These are phyloP conservation scores for Corvus hawaiiensis DNA, from an alignment of 2,113 vertebrate genomes.

Conservation along the genomic window DNA sequence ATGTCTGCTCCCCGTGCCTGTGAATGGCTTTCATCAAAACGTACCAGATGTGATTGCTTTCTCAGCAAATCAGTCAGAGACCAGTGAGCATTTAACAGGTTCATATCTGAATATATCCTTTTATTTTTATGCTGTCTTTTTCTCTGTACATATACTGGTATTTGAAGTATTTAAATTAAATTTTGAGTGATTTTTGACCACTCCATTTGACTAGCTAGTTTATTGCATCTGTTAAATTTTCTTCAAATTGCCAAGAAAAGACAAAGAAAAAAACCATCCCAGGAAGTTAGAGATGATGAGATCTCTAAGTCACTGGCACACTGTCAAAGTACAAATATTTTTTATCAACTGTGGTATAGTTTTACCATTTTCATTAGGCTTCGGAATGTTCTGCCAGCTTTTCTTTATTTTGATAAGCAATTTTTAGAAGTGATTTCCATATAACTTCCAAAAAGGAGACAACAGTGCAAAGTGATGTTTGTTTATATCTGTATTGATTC, in stretches of 20 bases:
- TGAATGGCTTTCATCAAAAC: not conserved
- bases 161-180: not conserved
- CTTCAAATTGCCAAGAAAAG: not conserved
- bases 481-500: not conserved
- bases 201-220: not conserved
- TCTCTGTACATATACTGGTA: not conserved
- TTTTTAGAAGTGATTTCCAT: not conserved
- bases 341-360: not conserved
- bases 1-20: not conserved
- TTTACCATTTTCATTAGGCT: not conserved
- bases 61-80: not conserved
- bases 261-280: not conserved
- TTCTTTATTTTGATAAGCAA: not conserved
- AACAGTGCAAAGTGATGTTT: not conserved
- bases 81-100: not conserved
- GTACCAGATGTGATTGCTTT: not conserved
- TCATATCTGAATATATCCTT: not conserved
- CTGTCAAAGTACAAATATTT: not conserved
- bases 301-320: not conserved
- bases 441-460: not conserved
- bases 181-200: not conserved
- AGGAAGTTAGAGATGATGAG: not conserved
- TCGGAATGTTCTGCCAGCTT: not conserved
- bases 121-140: not conserved
- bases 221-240: not conserved